phyloP scores from a whole-genome alignment of 2,113 vertebrate genomes.

The Tonatia bakeri region DNA sequence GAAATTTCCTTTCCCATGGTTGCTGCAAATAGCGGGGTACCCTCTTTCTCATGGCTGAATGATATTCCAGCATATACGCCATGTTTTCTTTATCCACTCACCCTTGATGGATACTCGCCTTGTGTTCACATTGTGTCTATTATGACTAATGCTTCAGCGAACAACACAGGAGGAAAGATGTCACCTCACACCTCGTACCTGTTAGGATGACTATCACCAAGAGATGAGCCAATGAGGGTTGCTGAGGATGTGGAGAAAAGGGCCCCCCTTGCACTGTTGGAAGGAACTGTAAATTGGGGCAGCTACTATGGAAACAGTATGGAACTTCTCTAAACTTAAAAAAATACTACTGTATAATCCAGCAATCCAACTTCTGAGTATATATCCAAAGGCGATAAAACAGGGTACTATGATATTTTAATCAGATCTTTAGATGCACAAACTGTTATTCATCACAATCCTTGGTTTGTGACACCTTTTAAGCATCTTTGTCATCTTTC shows the following conservation, averaged over 20 bases:
- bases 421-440: background rate
- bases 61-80: background rate
- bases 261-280: background rate
- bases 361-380: background rate
- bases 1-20: background rate
- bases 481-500: background rate
- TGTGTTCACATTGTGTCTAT: background rate
- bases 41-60: background rate
- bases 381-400: background rate
- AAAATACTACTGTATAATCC: background rate
- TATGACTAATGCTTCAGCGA: background rate
- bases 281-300: background rate
- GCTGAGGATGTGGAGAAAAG: background rate
- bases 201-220: background rate
- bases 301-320: too few species aligned
- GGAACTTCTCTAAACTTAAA: background rate
- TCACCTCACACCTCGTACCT: background rate
- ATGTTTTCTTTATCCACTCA: background rate
- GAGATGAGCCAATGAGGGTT: background rate
- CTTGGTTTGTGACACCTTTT: background rate
- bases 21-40: background rate
- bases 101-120: background rate
- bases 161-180: background rate
- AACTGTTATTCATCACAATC: background rate
- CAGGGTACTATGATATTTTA: background rate